Conservation (phyloP, 2,797 vertebrate species). For the Aeoliscus strigatus region DNA sequence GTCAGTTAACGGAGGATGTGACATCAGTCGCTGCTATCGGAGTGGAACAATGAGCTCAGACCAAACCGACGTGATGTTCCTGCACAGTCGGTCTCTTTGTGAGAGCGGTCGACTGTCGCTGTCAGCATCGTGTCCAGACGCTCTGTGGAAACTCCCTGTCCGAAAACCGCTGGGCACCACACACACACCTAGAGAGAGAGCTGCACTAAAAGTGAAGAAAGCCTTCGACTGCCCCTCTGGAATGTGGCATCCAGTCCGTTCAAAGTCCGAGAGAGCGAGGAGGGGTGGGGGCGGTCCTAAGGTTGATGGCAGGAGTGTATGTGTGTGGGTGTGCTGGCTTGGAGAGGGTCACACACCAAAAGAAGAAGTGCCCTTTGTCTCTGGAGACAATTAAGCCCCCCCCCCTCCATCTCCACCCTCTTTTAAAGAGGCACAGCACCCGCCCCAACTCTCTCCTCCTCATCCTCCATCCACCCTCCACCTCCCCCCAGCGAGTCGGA, state of each 20-base stretch:
- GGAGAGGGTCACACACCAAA: constrained; percentile 20
- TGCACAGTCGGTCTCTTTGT: too few relatives aligned
- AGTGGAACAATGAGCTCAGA: too few relatives aligned
- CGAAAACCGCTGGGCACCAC: too few relatives aligned
- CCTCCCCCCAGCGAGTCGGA: neutral
- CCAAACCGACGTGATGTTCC: too few relatives aligned
- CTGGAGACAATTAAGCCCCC: constrained; percentile 37
- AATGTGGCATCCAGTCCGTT: constrained; percentile 48
- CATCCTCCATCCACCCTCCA: constrained; percentile 13
- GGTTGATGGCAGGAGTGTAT: constrained; percentile 29
- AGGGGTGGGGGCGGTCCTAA: constrained; percentile 14
- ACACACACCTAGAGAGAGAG: too few relatives aligned
- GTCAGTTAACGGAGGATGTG: too few relatives aligned
- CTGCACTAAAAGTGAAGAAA: too few relatives aligned
- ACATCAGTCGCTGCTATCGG: too few relatives aligned
- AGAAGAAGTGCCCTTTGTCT: constrained; percentile 51
- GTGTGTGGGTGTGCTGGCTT: constrained; percentile 11
- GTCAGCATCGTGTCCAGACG: too few relatives aligned
- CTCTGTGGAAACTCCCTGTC: too few relatives aligned
- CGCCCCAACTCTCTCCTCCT: constrained; percentile 36
- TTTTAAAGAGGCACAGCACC: constrained; percentile 41
- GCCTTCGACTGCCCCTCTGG: constrained; percentile 10
- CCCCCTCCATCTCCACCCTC: constrained; percentile 7
- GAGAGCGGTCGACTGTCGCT: too few relatives aligned
- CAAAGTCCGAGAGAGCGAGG: constrained; percentile 37